Conservation (phyloP, 1,140 invertebrate species). For the Conus betulinus region DNA sequence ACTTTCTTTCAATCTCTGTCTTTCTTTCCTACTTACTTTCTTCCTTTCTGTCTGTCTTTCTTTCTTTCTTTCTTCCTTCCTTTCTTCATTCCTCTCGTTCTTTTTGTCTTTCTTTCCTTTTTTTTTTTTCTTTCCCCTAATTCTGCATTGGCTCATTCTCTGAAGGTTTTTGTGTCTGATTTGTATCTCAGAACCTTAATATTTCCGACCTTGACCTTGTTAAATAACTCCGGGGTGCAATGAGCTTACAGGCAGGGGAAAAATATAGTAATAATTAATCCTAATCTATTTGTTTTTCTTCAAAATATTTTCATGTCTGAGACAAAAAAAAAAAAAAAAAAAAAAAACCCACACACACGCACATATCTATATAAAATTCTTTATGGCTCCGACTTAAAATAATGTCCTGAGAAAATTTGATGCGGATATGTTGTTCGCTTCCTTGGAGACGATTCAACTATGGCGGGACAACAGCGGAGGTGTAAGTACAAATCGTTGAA, state of each 20-base stretch:
- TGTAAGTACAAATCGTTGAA: constrained; percentile 11
- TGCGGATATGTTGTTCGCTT: not conserved
- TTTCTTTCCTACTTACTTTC: too few species aligned
- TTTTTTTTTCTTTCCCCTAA: too few species aligned
- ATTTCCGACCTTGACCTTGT: not conserved
- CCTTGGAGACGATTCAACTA: constrained; percentile 37
- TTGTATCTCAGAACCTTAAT: too few species aligned
- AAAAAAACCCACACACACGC: not conserved
- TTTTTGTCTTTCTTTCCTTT: too few species aligned
- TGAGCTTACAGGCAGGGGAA: not conserved
- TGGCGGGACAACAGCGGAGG: constrained; percentile 40
- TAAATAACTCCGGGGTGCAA: not conserved
- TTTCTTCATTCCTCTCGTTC: too few species aligned
- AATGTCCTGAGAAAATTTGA: not conserved
- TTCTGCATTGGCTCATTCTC: not conserved
- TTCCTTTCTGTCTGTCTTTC: too few species aligned
- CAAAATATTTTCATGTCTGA: not conserved
- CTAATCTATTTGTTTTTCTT: not conserved
- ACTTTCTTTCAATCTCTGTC: too few species aligned
- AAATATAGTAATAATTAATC: not conserved
- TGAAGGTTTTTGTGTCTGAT: not conserved
- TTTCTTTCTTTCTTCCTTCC: too few species aligned
- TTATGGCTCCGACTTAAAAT: not conserved
- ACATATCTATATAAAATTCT: not conserved
- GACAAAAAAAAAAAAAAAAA: not conserved